Base-by-base conservation (phyloP, 2,113 vertebrate species). In the Pungitius pungitius region DNA sequence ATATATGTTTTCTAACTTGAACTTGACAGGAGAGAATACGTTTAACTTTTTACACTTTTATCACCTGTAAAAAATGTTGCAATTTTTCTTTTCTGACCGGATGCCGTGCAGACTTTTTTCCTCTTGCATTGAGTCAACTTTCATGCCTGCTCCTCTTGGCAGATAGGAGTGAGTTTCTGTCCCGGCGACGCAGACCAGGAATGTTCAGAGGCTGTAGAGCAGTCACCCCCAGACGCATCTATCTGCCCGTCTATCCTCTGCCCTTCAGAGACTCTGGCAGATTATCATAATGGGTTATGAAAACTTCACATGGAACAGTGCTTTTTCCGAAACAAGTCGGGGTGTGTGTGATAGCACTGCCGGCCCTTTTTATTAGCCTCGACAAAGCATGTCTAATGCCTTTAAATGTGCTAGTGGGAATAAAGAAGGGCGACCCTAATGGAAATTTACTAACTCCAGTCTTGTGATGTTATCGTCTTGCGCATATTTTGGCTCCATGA, bases 261-360 rank as follows among this genome's bases (percentile, higher is more conserved):
- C 71, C 81, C 87, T 83, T 78, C 82, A 82, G 86, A 90, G 83
- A 87, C 83, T 68, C 39, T 10, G 24, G 73, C 80, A 85, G 82
- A 88, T 92, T 91, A 89, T 87, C 86, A 89, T 90, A 91, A 91
- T 88, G 84, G 84, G n/a, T 89, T 90, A 81, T 86, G 88, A 90
- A 88, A 89, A 90, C 88, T 85, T 92, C 83, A 84, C 88, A 89
- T 85, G 85, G 86, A 88, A 89, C 83, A 86, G 72, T 88, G 84
- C 69, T 74, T 89, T 87, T 80, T 85, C 72, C 24, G 47, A 89
- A 91, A 87, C 78, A 89, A 85, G 87, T 83, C 58, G 35, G 75
- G 84, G 39, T 78, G 71, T 83, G 85, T 84, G 86, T 72, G 83
- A 88, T 89, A 88, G 83, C 78, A 80, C 78, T 69, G 74, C 76